Base-by-base conservation (phyloP, 2,113 vertebrate genomes). In the Sceloporus undulatus region DNA sequence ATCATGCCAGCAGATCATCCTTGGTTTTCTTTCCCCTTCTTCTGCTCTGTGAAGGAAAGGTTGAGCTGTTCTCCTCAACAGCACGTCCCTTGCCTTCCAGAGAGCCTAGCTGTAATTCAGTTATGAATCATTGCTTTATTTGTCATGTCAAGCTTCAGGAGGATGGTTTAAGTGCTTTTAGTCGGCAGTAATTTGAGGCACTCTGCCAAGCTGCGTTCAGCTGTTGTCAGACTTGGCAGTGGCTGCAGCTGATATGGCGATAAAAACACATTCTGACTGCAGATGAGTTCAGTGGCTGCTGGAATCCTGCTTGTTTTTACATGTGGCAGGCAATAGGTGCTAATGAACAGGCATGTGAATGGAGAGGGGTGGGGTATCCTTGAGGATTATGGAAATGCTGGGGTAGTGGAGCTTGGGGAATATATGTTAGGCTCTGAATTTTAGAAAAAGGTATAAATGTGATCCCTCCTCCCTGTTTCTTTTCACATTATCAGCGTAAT, bases 111-210 rank as follows among this genome's bases (percentile, higher is more conserved):
- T 68, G 68, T 82, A 85, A 75, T 9, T 82, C 86, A 0, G 13
- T 10, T 68, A 71, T 56, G 93, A 88, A 88, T 92, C 89, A 34
- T 9, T 0, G 90, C 90, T 91, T 13, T 40, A 2, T 90, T 70
- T 91, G 89, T 90, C 89, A 54, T 0, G 40, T 85, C 87, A 21
- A 90, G 89, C 90, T 89, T 88, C 76, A 29, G 87, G 54, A 23
- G 88, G 90, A 87, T 21, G 4, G 75, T 85, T 84, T 77, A n/a
- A 93, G 91, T 74, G 90, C 90, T 92, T 89, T 87, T 87, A 59
- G 68, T 88, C 18, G 48, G 85, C 90, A 86, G 89, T 79, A 52
- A 91, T 90, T 90, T 19, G 79, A 71, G 89, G 89, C 86, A 2
- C 82, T 83, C 80, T 81, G 91, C 92, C 86, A 91, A 62, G 27